Percentiles rank a stretch among this genome's conserved stretches.
These are phyloP conservation scores for Drosophila anomelani DNA, from an alignment of 2,888 invertebrate species.

Conservation along the genomic window DNA sequence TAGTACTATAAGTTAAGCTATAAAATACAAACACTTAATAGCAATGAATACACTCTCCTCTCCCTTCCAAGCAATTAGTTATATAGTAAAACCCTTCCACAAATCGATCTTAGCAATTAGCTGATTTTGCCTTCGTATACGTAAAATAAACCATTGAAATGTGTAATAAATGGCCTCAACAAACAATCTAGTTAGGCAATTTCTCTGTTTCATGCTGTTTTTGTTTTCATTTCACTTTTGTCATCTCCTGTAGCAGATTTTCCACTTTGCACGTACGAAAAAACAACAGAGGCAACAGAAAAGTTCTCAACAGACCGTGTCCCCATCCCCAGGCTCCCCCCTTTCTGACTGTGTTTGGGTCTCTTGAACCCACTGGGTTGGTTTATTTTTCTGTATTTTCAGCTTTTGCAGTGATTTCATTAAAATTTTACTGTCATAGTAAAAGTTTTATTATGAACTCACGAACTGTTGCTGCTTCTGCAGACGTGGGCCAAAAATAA, in stretches of 20 bases:
- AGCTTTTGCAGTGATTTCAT: conserved; percentile 70
- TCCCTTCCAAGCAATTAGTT: too few relatives aligned
- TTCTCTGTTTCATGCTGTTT: conserved; percentile 4
- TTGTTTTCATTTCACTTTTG: conserved; percentile 18
- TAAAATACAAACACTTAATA: too few relatives aligned
- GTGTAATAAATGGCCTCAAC: conserved; percentile 26
- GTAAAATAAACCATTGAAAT: conserved; percentile 20
- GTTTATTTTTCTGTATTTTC: conserved; percentile 14
- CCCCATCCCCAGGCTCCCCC: not conserved
- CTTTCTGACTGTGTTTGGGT: not conserved
- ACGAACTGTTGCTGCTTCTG: conserved; percentile 40
- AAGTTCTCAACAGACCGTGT: conserved; percentile 12
- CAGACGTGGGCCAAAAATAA: conserved; percentile 67
- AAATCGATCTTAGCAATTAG: not conserved
- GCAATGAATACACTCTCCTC: too few relatives aligned
- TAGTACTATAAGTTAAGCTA: too few relatives aligned
- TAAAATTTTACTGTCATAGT: conserved; percentile 76
- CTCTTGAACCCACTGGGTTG: conserved; percentile 3
- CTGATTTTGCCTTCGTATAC: conserved; percentile 40
- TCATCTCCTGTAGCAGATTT: conserved; percentile 33
- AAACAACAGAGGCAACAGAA: conserved; percentile 31
- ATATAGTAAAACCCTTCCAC: too few relatives aligned
- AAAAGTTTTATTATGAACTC: conserved; percentile 73
- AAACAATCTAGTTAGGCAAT: conserved; percentile 37
- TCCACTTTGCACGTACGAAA: conserved; percentile 57